A percentile compares a stretch with the other conserved stretches of the same genome.
Evolutionary conservation across 2,888 invertebrate genomes (phyloP).

Genomic region (Phengaris arion): DNA sequence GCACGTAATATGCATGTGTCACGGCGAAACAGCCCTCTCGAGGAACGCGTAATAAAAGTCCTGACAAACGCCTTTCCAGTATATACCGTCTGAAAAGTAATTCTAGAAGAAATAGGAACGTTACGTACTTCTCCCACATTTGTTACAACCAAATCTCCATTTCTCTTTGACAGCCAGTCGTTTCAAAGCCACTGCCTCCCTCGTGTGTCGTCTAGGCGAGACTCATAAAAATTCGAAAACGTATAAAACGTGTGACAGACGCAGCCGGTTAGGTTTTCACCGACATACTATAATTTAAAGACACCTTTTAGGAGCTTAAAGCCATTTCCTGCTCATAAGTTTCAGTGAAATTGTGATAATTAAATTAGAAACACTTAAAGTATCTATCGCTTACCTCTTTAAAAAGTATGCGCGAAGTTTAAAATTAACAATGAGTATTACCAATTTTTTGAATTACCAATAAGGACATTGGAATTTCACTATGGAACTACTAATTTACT

Average conservation of each 20-base stretch:
- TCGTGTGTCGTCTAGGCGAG: constrained; percentile 67
- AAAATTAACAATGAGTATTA: too few relatives aligned
- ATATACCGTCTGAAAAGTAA: constrained; percentile 71
- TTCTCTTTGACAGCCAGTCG: constrained; percentile 75
- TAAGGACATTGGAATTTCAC: too few relatives aligned
- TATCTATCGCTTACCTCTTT: too few relatives aligned
- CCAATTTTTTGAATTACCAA: too few relatives aligned
- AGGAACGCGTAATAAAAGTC: constrained; percentile 73
- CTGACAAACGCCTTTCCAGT: constrained; percentile 64
- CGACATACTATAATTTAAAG: constrained; percentile 57
- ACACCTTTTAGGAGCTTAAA: constrained; percentile 36
- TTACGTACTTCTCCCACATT: constrained; percentile 72
- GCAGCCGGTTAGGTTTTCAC: constrained; percentile 48
- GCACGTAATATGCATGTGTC: constrained; percentile 52
- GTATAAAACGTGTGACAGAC: constrained; percentile 56
- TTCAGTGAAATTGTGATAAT: constrained; percentile 32
- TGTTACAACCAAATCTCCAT: constrained; percentile 76
- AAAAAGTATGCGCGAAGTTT: too few relatives aligned
- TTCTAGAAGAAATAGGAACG: constrained; percentile 73
- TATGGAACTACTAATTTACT: too few relatives aligned
- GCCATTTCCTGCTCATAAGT: constrained; percentile 34
- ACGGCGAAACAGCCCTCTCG: constrained; percentile 65
- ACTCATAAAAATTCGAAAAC: constrained; percentile 76
- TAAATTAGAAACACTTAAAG: too few relatives aligned
- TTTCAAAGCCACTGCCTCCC: constrained; percentile 71